These are phyloP conservation scores for Halotydeus destructor DNA, from an alignment of 1,140 invertebrate genomes.

Conservation along the genomic window DNA sequence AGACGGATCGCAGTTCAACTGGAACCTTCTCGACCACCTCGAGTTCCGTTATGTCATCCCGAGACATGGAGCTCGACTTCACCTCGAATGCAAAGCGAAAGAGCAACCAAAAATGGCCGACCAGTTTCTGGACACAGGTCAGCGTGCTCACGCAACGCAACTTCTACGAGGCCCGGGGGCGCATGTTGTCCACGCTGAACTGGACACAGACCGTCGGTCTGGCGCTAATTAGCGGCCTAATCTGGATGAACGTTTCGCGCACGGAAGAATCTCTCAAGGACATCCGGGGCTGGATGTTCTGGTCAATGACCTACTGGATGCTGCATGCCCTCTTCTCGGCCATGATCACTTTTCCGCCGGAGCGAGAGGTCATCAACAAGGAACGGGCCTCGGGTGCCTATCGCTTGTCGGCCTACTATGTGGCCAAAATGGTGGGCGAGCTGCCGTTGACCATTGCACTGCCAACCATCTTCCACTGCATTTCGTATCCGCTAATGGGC, in stretches of 20 bases:
- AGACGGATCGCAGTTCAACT: conserved; percentile 33
- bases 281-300: conserved; percentile 47
- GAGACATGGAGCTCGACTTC: background rate
- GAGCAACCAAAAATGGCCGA: conserved; percentile 38
- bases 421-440: conserved; percentile 66
- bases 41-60: background rate
- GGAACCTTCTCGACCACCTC: conserved; percentile 42
- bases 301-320: conserved; percentile 63
- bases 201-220: conserved; percentile 55
- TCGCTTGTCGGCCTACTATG: conserved; percentile 57
- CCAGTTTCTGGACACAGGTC: conserved; percentile 57
- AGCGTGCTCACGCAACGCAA: conserved; percentile 51
- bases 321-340: conserved; percentile 59
- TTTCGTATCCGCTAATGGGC: conserved; percentile 54
- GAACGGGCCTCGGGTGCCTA: conserved; percentile 58
- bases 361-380: conserved; percentile 60
- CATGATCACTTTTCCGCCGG: conserved; percentile 52
- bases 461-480: conserved; percentile 52
- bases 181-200: conserved; percentile 57
- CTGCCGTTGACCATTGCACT: conserved; percentile 50
- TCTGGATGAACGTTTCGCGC: conserved; percentile 55
- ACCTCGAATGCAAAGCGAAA: background rate
- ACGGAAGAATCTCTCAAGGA: conserved; percentile 51
- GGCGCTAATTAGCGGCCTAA: conserved; percentile 46
- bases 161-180: conserved; percentile 49